Evolutionary conservation across 2,888 invertebrate species (phyloP), one percentile per base, ranked within the genome.

Genomic region (Drosophila macrospina): DNA sequence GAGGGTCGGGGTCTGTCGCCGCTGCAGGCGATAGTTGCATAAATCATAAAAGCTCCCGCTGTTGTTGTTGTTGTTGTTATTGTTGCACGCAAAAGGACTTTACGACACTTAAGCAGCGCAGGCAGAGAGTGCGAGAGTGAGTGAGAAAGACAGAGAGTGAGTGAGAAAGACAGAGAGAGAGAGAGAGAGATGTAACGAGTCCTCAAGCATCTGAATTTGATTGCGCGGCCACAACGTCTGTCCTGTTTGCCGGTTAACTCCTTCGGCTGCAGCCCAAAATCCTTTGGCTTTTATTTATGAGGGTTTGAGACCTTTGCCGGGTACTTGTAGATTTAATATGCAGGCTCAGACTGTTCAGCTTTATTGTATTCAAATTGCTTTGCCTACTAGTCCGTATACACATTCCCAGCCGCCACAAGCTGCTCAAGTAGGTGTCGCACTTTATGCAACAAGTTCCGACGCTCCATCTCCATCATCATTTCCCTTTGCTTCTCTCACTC

Each of bases 11-110:
- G 13, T 24, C 52, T 50, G 72, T 28, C 36, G 34, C 61, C 54
- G 74, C 88, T 84, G 89, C 86, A 89, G 80, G 87, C 85, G 82
- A 79, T 87, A 86, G 89, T 80, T 83, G 89, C 89, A 87, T 87
- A 87, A 88, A 87, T 87, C 87, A 87, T 89, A 86, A 89, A 89
- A 84, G 66, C 80, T 56, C 69, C 65, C 55, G 42, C 57, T 54
- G 47, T 60, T 71, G 67, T 50, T 51, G 51, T 47, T 44, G 34
- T 54, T 60, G 61, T 62, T 59, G 65, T 62, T 62, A 44, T 57
- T 68, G 51, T 47, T 72, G 67, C 66, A 66, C 69, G 71, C 70
- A 72, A 75, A 69, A 86, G 80, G 86, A 89, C 89, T 86, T 86
- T 88, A 86, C 79, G 89, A 88, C 86, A 86, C 89, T 89, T 86